Conservation (phyloP, 2,113 vertebrate species). For the Gymnocephalus cernua region DNA sequence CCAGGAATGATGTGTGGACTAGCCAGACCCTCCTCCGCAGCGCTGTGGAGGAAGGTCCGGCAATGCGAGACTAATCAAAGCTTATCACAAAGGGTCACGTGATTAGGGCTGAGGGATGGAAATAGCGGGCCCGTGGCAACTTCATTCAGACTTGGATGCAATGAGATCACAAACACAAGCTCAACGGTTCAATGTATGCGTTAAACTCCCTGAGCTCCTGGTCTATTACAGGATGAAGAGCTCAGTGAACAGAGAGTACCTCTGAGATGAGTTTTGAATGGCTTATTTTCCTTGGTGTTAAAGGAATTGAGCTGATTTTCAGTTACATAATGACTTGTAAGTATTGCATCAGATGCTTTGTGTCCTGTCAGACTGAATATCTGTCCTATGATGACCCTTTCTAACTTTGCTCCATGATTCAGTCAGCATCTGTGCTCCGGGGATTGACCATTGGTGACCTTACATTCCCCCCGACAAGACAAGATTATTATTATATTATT, state of each 20-base stretch:
- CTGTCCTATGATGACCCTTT: constrained; percentile 16
- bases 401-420: constrained; percentile 16
- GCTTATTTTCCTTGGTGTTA: neutral
- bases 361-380: constrained; percentile 7
- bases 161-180: constrained; percentile 1
- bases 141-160: constrained; percentile 5
- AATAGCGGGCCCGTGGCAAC: neutral
- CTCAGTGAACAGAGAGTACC: constrained; percentile 21
- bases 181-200: neutral
- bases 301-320: neutral
- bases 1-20: no score
- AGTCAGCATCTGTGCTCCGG: constrained; percentile 19
- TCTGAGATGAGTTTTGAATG: neutral
- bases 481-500: no score
- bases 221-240: constrained; percentile 28
- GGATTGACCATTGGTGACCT: constrained; percentile 29
- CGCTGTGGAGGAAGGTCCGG: no score
- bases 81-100: neutral
- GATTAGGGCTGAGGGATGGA: neutral
- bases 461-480: neutral
- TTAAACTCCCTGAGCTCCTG: constrained; percentile 14
- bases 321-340: neutral
- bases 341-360: neutral
- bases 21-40: no score
- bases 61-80: neutral